phyloP scores from a whole-genome alignment of 2,888 invertebrate species.

The Sarcophaga subvicina region DNA sequence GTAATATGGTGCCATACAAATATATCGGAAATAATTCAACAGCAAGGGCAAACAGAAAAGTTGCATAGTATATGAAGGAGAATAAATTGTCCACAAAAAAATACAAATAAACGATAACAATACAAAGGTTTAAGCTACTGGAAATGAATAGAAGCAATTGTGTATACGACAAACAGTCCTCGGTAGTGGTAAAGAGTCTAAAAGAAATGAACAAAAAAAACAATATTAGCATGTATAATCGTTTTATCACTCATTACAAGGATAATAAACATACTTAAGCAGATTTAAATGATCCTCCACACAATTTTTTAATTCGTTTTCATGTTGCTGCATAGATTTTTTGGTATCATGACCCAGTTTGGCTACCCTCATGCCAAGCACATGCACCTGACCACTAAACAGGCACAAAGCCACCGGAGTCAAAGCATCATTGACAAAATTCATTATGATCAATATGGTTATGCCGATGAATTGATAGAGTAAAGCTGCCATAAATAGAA shows the following conservation, averaged over 20 bases:
- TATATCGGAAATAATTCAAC: constrained; percentile 69
- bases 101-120: constrained; percentile 63
- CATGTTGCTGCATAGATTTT: constrained; percentile 46
- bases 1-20: constrained; percentile 68
- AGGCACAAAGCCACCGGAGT: constrained; percentile 64
- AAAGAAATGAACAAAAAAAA: background rate
- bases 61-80: constrained; percentile 58
- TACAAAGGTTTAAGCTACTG: constrained; percentile 63
- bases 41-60: constrained; percentile 55
- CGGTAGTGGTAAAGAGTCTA: constrained; percentile 58
- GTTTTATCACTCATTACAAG: too few relatives aligned
- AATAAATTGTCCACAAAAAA: constrained; percentile 64
- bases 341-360: constrained; percentile 63
- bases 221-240: background rate
- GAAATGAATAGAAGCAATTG: constrained; percentile 65
- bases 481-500: constrained; percentile 58
- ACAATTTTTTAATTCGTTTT: constrained; percentile 64
- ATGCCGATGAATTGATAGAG: constrained; percentile 67
- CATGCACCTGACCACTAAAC: constrained; percentile 68
- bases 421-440: constrained; percentile 66
- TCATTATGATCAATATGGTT: constrained; percentile 65
- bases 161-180: constrained; percentile 55
- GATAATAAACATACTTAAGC: constrained; percentile 59
- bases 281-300: constrained; percentile 68
- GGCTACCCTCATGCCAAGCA: constrained; percentile 64